phyloP scores from a whole-genome alignment of 2,797 vertebrate species.

The Novumbra hubbsi region DNA sequence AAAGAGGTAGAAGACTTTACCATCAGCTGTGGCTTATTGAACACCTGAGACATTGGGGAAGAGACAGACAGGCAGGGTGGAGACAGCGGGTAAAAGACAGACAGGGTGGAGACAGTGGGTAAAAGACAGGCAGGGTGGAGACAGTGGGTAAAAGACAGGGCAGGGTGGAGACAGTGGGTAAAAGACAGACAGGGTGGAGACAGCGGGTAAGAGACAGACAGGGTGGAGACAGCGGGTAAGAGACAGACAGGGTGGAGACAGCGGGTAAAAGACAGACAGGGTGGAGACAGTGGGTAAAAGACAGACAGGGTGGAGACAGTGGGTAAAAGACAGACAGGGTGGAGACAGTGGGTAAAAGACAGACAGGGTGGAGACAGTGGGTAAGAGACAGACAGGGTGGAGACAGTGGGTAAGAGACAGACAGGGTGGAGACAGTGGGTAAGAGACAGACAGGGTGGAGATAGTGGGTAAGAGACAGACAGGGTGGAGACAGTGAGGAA shows the following conservation, averaged over 20 bases:
- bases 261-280: background rate
- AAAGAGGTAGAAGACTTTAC: background rate
- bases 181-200: background rate
- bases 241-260: background rate
- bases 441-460: slow-evolving; percentile 25
- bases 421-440: background rate
- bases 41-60: slow-evolving; percentile 24
- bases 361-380: background rate
- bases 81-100: slow-evolving; percentile 30
- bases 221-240: too few species aligned
- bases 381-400: background rate
- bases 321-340: background rate
- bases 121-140: background rate
- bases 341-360: background rate
- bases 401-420: background rate
- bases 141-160: background rate
- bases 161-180: too few species aligned
- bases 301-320: background rate
- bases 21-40: background rate
- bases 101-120: too few species aligned
- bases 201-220: background rate
- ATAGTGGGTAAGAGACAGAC: background rate
- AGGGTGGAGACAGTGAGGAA: background rate
- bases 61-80: slow-evolving; percentile 22
- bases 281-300: background rate